Conservation (phyloP, 2,888 invertebrate genomes). For the Acleris sparsana region DNA sequence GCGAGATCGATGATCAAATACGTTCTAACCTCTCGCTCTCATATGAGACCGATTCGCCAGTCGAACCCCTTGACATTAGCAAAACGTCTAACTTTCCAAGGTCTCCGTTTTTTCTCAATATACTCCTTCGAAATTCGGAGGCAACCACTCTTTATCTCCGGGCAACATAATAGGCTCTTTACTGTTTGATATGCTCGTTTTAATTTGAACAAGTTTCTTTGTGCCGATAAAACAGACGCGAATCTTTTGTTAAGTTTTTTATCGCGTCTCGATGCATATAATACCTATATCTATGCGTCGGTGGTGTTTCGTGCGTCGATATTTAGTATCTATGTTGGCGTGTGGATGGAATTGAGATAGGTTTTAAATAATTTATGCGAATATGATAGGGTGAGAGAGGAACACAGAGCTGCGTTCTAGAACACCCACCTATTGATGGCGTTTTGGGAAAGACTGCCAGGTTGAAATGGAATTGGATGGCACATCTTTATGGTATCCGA, state of each 20-base stretch:
- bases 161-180: slow-evolving; percentile 46
- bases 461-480: too few relatives aligned
- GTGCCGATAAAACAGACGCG: slow-evolving; percentile 40
- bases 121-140: slow-evolving; percentile 38
- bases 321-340: slow-evolving; percentile 7
- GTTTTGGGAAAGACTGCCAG: too few relatives aligned
- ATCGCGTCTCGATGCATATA: slow-evolving; percentile 22
- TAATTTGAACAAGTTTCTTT: slow-evolving; percentile 47
- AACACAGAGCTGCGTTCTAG: not conserved
- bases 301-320: slow-evolving; percentile 14
- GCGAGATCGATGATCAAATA: not conserved
- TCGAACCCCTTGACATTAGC: slow-evolving; percentile 8
- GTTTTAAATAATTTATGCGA: slow-evolving; percentile 6
- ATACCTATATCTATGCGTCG: slow-evolving; percentile 1
- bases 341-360: slow-evolving; percentile 6
- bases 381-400: not conserved
- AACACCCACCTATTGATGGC: too few relatives aligned
- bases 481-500: too few relatives aligned
- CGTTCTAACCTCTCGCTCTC: not conserved
- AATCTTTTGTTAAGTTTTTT: slow-evolving; percentile 40
- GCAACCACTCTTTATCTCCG: slow-evolving; percentile 47
- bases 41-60: not conserved
- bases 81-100: slow-evolving; percentile 15
- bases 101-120: slow-evolving; percentile 14
- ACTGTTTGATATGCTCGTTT: slow-evolving; percentile 46